phyloP scores from a whole-genome alignment of 2,888 invertebrate species.

The Dichetophora obliterata region DNA sequence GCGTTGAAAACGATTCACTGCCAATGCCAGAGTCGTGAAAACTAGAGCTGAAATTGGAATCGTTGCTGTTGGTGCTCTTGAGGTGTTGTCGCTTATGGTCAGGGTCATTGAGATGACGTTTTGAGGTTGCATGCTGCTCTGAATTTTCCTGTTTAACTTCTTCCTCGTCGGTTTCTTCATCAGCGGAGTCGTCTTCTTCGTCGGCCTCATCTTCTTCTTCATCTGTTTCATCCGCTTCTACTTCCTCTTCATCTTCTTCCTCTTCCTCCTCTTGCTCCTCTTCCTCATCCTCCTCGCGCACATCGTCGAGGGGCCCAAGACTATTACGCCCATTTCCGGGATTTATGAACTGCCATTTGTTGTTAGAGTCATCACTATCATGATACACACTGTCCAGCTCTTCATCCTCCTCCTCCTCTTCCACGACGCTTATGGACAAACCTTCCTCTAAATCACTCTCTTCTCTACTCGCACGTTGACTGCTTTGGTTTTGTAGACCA shows the following conservation, averaged over 20 bases:
- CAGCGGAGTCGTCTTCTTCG: too few species aligned
- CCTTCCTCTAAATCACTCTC: slow-evolving; percentile 17
- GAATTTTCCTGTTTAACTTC: slow-evolving; percentile 50
- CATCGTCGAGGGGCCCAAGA: slow-evolving; percentile 61
- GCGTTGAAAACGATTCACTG: slow-evolving; percentile 30
- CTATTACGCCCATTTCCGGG: slow-evolving; percentile 51
- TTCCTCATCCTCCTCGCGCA: slow-evolving; percentile 60
- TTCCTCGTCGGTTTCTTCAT: slow-evolving; percentile 42
- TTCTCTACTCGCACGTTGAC: background rate
- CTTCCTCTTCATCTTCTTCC: slow-evolving; percentile 45
- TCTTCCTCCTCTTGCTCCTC: slow-evolving; percentile 53
- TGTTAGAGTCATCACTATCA: slow-evolving; percentile 48
- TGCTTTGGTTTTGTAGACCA: background rate
- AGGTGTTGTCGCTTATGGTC: background rate
- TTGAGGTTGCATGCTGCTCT: background rate
- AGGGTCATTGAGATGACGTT: background rate
- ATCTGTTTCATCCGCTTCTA: slow-evolving; percentile 50
- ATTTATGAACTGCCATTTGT: slow-evolving; percentile 10
- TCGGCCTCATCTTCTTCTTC: slow-evolving; percentile 55
- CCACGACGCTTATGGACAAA: slow-evolving; percentile 56
- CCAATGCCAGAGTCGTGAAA: slow-evolving; percentile 66
- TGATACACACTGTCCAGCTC: slow-evolving; percentile 51
- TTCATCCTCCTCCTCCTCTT: slow-evolving; percentile 46
- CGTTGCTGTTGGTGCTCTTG: slow-evolving; percentile 57
- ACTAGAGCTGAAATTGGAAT: slow-evolving; percentile 65